phyloP scores from a whole-genome alignment of 2,113 vertebrate species.

The Brachyhypopomus gauderio region DNA sequence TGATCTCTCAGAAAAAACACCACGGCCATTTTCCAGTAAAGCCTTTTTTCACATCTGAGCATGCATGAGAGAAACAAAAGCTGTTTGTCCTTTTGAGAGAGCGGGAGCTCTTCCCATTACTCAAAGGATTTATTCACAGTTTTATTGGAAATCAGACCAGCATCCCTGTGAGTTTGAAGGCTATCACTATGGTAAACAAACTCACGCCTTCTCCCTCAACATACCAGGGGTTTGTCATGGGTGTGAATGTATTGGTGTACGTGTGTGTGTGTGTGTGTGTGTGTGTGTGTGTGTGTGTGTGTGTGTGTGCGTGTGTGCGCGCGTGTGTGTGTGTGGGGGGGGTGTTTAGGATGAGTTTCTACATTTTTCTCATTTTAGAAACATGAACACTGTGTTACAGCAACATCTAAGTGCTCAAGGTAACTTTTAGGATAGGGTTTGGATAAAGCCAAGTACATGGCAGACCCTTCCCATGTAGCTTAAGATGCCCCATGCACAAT shows the following conservation, averaged over 20 bases:
- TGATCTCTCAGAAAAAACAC: slow-evolving; percentile 77
- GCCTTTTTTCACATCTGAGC: slow-evolving; percentile 65
- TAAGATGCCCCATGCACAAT: slow-evolving; percentile 16
- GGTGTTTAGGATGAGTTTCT: not conserved
- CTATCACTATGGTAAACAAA: slow-evolving; percentile 47
- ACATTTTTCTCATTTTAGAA: too few relatives aligned
- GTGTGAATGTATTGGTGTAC: slow-evolving; percentile 7
- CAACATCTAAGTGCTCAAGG: too few relatives aligned
- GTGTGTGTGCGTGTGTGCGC: not conserved
- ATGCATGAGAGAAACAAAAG: slow-evolving; percentile 75
- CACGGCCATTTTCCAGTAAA: slow-evolving; percentile 74
- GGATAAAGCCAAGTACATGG: slow-evolving; percentile 1
- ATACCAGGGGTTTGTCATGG: slow-evolving; percentile 15
- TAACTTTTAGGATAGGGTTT: slow-evolving; percentile 19
- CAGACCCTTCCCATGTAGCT: slow-evolving; percentile 15
- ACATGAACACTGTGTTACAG: too few relatives aligned
- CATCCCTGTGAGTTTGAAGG: slow-evolving; percentile 31
- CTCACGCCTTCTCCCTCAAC: slow-evolving; percentile 29
- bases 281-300: slow-evolving; percentile 9
- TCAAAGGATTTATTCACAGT: slow-evolving; percentile 44
- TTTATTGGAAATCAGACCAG: slow-evolving; percentile 43
- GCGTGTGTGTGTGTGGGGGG: slow-evolving; percentile 10
- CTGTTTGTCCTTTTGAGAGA: slow-evolving; percentile 73
- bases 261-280: slow-evolving; percentile 8
- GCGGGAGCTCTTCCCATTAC: slow-evolving; percentile 50